These are phyloP conservation scores for Heliocidaris erythrogramma DNA, from an alignment of 35 echinoderm and acorn worm species.

Conservation along the genomic window DNA sequence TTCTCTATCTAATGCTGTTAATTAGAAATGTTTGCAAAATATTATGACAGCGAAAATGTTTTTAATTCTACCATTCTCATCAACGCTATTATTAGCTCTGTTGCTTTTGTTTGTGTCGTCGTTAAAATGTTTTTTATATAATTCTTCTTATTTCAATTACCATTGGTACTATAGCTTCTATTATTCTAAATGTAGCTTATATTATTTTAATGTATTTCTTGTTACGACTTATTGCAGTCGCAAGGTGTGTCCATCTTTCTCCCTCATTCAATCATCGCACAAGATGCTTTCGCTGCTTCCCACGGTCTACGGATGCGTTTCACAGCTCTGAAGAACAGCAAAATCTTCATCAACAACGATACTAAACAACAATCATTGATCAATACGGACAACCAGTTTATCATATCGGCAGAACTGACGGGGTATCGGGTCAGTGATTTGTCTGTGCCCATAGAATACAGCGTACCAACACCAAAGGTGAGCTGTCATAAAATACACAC, in stretches of 20 bases:
- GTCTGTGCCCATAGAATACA: conserved; percentile 37
- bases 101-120: neutral
- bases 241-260: conserved; percentile 13
- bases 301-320: conserved; percentile 16
- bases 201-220: neutral
- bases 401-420: conserved; percentile 36
- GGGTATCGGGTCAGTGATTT: neutral
- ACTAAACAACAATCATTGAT: neutral
- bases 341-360: conserved; percentile 1
- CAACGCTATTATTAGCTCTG: neutral
- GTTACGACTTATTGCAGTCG: neutral
- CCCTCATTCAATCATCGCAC: neutral
- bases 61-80: neutral
- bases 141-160: neutral
- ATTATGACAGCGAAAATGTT: neutral
- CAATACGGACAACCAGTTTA: conserved; percentile 20
- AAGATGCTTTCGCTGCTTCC: neutral
- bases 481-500: neutral
- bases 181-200: too few relatives aligned
- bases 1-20: too few relatives aligned
- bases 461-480: conserved; percentile 9
- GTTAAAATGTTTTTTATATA: neutral
- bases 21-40: too few relatives aligned
- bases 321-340: conserved; percentile 44
- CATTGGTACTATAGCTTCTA: neutral